Evolutionary conservation across 1,140 invertebrate genomes (phyloP).

Genomic region (Papilio dardanus): DNA sequence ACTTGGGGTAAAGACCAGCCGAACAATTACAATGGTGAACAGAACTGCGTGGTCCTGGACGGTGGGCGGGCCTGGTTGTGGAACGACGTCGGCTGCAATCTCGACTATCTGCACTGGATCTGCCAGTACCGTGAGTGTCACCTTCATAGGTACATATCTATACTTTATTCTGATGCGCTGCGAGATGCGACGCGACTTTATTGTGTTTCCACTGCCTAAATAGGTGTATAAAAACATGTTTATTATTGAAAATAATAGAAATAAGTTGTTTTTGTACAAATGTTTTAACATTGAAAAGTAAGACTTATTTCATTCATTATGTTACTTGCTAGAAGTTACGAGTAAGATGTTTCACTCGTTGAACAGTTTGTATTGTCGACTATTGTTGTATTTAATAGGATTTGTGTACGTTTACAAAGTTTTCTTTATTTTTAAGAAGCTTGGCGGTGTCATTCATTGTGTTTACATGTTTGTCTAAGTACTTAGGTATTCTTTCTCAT

Average conservation of each 20-base stretch:
- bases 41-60: slow-evolving; percentile 96
- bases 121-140: slow-evolving; percentile 92
- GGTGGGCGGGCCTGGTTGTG: slow-evolving; percentile 94
- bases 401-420: background rate
- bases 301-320: no score
- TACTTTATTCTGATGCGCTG: slow-evolving; percentile 60
- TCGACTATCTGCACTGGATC: slow-evolving; percentile 96
- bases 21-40: slow-evolving; percentile 97
- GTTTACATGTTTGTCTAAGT: background rate
- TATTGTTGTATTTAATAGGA: background rate
- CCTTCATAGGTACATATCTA: slow-evolving; percentile 77
- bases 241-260: background rate
- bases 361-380: background rate
- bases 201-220: background rate
- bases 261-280: background rate
- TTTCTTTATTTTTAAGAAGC: background rate
- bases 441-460: background rate
- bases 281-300: background rate
- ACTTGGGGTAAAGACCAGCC: slow-evolving; percentile 96
- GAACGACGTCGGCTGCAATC: slow-evolving; percentile 97
- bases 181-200: slow-evolving; percentile 51
- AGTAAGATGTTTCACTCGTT: background rate
- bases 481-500: no score
- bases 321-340: background rate
- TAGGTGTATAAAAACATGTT: background rate